These are phyloP conservation scores for Cathartes aura DNA, from an alignment of 2,113 vertebrate species.

Conservation along the genomic window DNA sequence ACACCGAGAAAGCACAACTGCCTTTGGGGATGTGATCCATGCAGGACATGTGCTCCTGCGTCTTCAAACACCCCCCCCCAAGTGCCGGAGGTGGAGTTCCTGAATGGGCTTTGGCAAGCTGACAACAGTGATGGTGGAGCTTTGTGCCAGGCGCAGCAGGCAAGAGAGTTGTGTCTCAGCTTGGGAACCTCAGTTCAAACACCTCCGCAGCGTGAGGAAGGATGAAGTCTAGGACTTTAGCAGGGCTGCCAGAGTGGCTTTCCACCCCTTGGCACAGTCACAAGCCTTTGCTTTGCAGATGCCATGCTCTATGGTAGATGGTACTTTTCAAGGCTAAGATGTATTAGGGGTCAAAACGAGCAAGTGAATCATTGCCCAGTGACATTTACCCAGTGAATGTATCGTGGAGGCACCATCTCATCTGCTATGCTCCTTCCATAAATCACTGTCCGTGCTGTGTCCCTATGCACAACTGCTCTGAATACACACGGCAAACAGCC, in stretches of 20 bases:
- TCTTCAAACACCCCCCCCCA: not conserved
- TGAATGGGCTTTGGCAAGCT: not conserved
- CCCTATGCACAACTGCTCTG: not conserved
- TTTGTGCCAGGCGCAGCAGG: not conserved
- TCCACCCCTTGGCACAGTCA: not conserved
- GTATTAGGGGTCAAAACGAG: slow-evolving; percentile 20
- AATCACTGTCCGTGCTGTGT: not conserved
- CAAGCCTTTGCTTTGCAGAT: not conserved
- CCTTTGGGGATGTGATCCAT: not conserved
- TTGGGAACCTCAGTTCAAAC: not conserved
- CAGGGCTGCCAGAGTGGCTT: not conserved
- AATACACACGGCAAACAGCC: not conserved
- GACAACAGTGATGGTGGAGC: not conserved
- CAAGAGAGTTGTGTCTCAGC: not conserved
- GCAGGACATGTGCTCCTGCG: not conserved
- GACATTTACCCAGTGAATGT: slow-evolving; percentile 41
- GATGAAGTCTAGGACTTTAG: not conserved
- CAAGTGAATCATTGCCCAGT: not conserved
- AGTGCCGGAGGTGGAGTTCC: not conserved
- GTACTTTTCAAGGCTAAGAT: not conserved
- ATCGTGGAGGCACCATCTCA: not conserved
- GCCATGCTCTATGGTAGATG: not conserved
- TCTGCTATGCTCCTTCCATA: slow-evolving; percentile 4
- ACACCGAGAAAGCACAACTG: not conserved
- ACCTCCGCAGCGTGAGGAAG: not conserved